Evolutionary conservation across 2,797 vertebrate species (phyloP).

Genomic region (Scleropages formosus): DNA sequence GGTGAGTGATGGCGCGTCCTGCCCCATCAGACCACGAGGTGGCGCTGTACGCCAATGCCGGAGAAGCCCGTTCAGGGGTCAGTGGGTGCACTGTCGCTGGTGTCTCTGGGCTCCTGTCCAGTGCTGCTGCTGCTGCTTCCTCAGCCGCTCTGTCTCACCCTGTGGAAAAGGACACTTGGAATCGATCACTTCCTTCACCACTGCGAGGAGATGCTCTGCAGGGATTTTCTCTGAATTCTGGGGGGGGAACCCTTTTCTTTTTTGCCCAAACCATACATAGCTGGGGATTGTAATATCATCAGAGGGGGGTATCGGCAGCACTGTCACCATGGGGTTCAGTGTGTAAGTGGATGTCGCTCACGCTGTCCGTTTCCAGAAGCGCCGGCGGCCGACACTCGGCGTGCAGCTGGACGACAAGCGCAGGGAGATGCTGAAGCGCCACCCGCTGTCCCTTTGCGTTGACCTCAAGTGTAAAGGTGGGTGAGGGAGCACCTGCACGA

Average conservation of each 20-base stretch:
- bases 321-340: too few relatives aligned
- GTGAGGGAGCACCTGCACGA: background rate
- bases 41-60: background rate
- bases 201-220: conserved; percentile 34
- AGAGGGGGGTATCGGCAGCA: too few relatives aligned
- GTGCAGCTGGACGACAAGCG: conserved; percentile 95
- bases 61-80: conserved; percentile 27
- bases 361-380: conserved; percentile 71
- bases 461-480: conserved; percentile 92
- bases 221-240: conserved; percentile 6
- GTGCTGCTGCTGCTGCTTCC: background rate
- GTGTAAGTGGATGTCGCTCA: background rate
- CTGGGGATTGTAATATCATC: too few relatives aligned
- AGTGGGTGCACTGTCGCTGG: conserved; percentile 30
- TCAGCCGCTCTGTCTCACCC: conserved; percentile 27
- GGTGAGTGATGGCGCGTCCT: conserved; percentile 64
- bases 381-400: conserved; percentile 85
- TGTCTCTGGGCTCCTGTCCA: background rate
- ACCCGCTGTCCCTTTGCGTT: conserved; percentile 84
- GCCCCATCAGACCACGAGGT: conserved; percentile 4
- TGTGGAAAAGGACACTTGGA: conserved; percentile 15
- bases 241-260: too few relatives aligned
- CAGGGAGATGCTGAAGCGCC: conserved; percentile 91
- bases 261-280: too few relatives aligned
- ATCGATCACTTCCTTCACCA: conserved; percentile 50